Conservation (phyloP, 2,888 invertebrate species). For the Rhabditoides inermis region DNA sequence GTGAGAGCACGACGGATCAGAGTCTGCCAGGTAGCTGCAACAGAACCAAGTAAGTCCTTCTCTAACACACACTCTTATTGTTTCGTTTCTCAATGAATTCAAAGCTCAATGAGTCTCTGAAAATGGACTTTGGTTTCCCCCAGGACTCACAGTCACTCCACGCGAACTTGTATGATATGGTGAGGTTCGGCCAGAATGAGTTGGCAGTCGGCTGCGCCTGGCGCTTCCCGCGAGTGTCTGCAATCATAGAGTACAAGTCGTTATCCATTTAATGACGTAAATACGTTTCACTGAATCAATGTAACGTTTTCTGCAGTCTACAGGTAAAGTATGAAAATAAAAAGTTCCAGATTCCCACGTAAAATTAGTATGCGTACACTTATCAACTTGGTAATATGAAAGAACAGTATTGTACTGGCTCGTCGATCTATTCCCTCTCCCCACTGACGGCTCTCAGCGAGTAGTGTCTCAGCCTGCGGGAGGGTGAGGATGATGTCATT, state of each 20-base stretch:
- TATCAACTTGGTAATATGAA: too few species aligned
- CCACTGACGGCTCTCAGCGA: slow-evolving; percentile 27
- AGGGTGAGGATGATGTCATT: slow-evolving; percentile 47
- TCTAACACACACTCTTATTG: not conserved
- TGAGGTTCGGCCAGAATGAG: slow-evolving; percentile 35
- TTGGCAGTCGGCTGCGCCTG: slow-evolving; percentile 34
- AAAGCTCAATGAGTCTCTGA: not conserved
- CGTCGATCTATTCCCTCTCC: too few species aligned
- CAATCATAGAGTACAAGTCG: too few species aligned
- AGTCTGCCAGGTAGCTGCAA: slow-evolving; percentile 34
- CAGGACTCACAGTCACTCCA: slow-evolving; percentile 13
- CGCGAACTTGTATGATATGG: slow-evolving; percentile 37
- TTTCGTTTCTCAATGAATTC: not conserved
- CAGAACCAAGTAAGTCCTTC: not conserved
- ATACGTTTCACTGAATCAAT: too few species aligned
- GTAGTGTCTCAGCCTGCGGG: slow-evolving; percentile 38
- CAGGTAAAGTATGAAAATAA: not conserved
- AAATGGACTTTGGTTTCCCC: not conserved
- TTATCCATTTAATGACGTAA: too few species aligned
- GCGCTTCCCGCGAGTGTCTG: slow-evolving; percentile 26
- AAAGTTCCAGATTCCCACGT: not conserved
- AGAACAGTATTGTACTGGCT: too few species aligned
- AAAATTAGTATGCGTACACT: not conserved
- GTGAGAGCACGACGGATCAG: slow-evolving; percentile 32
- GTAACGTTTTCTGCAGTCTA: too few species aligned